These are phyloP conservation scores for Morelia viridis DNA, from an alignment of 2,797 vertebrate species.

Conservation along the genomic window DNA sequence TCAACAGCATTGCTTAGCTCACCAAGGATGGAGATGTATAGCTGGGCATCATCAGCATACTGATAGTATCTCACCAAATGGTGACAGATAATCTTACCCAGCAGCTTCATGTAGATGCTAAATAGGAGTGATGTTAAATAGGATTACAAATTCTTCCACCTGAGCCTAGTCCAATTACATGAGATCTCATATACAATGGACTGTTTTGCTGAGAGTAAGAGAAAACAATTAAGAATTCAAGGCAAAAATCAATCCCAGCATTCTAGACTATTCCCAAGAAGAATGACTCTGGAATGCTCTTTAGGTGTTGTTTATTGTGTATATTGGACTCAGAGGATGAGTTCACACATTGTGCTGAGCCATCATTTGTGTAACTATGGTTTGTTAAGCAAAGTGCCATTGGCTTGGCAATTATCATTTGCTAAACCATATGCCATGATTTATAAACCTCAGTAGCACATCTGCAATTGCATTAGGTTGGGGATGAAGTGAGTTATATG, in stretches of 20 bases:
- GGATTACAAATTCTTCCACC: not conserved
- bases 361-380: not conserved
- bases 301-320: not conserved
- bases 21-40: not conserved
- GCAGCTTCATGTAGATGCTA: not conserved
- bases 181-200: not conserved
- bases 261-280: not conserved
- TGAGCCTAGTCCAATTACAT: not conserved
- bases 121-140: not conserved
- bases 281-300: not conserved
- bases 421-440: not conserved
- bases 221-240: not conserved
- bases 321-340: not conserved
- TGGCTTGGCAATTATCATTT: not conserved
- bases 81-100: not conserved
- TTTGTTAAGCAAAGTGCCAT: not conserved
- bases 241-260: not conserved
- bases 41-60: not conserved
- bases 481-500: not conserved
- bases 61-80: not conserved
- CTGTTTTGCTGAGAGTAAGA: not conserved
- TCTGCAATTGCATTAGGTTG: not conserved
- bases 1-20: not conserved
- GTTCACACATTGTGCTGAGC: not conserved
- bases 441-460: not conserved